Conservation (phyloP, 2,797 vertebrate genomes). For the Apogon talboti region DNA sequence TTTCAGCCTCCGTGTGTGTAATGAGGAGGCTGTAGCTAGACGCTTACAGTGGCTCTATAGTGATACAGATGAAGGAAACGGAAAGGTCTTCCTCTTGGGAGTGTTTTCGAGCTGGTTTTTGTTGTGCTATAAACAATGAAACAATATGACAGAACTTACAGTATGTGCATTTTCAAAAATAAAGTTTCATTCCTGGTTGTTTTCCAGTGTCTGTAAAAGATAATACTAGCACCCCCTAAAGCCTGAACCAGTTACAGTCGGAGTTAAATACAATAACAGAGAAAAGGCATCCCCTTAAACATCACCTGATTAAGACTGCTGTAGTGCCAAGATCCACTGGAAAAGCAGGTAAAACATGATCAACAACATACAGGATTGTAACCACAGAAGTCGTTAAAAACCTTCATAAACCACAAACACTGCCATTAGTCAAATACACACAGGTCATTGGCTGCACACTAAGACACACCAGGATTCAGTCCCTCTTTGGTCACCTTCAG, state of each 20-base stretch:
- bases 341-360: constrained; percentile 19
- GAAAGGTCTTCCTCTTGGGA: constrained; percentile 5
- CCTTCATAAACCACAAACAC: constrained; percentile 34
- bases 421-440: constrained; percentile 24
- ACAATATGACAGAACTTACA: background rate
- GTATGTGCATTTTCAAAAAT: background rate
- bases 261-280: background rate
- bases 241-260: background rate
- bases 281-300: background rate
- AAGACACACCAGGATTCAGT: constrained; percentile 6
- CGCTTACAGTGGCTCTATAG: constrained; percentile 7
- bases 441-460: constrained; percentile 10
- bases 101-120: constrained; percentile 20
- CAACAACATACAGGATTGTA: constrained; percentile 12
- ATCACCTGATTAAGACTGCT: background rate
- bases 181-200: background rate
- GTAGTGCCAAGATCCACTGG: background rate
- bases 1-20: constrained; percentile 11
- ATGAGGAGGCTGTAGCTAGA: constrained; percentile 7
- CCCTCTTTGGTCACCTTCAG: constrained; percentile 2
- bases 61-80: constrained; percentile 15
- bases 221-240: constrained; percentile 5
- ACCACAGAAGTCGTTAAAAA: constrained; percentile 10
- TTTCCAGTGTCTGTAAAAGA: constrained; percentile 4
- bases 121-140: constrained; percentile 15